A percentile compares a stretch with the other conserved stretches of the same genome.
phyloP scores from a whole-genome alignment of 2,113 vertebrate genomes.

The Meleagris gallopavo region DNA sequence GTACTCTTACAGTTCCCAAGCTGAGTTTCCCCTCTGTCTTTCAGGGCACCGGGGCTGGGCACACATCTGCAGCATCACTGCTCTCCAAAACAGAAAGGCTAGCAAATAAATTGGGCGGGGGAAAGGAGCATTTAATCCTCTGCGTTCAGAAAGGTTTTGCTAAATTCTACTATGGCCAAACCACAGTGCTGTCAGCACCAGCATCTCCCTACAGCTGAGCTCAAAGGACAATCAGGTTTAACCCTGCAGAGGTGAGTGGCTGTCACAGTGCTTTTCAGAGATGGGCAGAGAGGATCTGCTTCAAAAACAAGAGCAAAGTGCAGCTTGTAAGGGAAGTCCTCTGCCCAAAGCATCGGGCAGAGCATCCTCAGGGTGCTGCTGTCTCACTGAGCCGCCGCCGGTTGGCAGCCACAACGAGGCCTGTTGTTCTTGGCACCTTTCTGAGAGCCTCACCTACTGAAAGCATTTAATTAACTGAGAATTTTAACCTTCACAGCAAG shows the following conservation, averaged over 20 bases:
- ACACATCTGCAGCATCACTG: fast-evolving
- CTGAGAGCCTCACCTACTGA: neutral
- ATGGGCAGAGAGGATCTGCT: neutral
- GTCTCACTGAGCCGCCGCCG: neutral
- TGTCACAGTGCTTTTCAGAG: neutral
- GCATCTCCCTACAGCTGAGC: fast-evolving
- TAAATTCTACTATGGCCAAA: neutral
- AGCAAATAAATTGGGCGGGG: neutral
- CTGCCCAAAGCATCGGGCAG: neutral
- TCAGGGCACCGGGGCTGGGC: neutral
- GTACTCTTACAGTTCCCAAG: neutral
- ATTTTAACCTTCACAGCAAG: conserved; percentile 24
- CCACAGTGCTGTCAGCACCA: neutral
- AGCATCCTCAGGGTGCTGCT: neutral
- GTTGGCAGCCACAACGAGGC: neutral
- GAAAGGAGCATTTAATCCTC: neutral
- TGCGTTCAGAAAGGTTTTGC: neutral
- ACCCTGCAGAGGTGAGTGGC: neutral
- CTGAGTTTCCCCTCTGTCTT: neutral
- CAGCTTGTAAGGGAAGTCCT: neutral
- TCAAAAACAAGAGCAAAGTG: neutral
- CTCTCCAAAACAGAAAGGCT: neutral
- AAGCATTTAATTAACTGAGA: conserved; percentile 21
- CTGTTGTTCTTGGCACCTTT: neutral
- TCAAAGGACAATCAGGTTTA: neutral